Base-by-base conservation (phyloP, 2,113 vertebrate species). In the Leucopsar rothschildi region DNA sequence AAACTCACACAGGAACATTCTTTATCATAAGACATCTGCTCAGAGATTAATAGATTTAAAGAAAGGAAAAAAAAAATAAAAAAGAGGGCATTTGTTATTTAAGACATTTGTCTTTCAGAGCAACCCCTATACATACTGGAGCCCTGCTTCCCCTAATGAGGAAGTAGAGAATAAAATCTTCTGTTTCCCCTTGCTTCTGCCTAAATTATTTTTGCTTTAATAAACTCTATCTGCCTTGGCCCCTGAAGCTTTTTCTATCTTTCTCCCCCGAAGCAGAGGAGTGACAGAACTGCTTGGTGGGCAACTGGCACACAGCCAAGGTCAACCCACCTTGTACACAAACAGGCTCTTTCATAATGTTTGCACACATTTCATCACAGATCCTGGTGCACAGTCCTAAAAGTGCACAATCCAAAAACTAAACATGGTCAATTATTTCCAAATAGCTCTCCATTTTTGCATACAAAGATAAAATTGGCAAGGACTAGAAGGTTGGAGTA, bases 41-140 rank as follows among this genome's bases (percentile, higher is more conserved):
- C 44, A 50, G 24, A 21, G 24, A 65, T 10, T 0, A 1, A 47
- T 0, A 75, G 10, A 49, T 14, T 6, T 1, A 39, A 60, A 9
- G 31, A 21, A 24, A 35, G 35, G 35, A 7, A 37, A 21, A 24
- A 27, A 8, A 11, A 1, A 0, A 12, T 55, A 33, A 4, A 21
- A 40, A 37, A 10, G 11, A 55, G 4, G 2, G 25, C 3, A 13
- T 45, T 60, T 39, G 18, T 33, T 44, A 28, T 39, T 78, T 33
- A 39, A 53, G 18, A 28, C 3, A 8, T 61, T 33, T 60, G 37
- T 19, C 7, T 60, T 37, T 22, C 37, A 68, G 7, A 44, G 27
- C 12, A 86, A 18, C 37, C 33, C 28, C 52, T 25, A 50, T 7
- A 24, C 21, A 35, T 9, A 49, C 7, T 20, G 37, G 66, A 68